A percentile compares a stretch with the other conserved stretches of the same genome.
These are phyloP conservation scores for Notodonta ziczac DNA, from an alignment of 2,888 invertebrate species.

Conservation along the genomic window DNA sequence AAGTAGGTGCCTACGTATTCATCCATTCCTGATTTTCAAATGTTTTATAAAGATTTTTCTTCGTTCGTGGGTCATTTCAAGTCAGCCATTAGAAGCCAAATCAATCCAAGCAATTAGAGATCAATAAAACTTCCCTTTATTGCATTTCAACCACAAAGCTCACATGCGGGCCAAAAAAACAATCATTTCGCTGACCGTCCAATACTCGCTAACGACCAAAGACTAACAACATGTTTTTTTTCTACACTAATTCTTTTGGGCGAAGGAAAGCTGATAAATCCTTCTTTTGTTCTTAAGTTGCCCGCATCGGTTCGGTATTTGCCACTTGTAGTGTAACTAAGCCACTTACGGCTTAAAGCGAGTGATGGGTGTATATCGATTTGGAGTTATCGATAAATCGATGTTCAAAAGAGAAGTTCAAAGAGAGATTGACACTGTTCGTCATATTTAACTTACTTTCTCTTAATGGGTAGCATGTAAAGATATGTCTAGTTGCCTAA, in stretches of 20 bases:
- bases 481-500: too few relatives aligned
- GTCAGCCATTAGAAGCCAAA: too few relatives aligned
- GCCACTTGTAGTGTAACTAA: conserved; percentile 76
- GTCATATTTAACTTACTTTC: too few relatives aligned
- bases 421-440: too few relatives aligned
- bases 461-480: too few relatives aligned
- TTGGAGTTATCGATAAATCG: conserved; percentile 2
- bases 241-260: conserved; percentile 68
- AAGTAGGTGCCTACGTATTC: too few relatives aligned
- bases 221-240: conserved; percentile 43
- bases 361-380: conserved; percentile 36
- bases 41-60: too few relatives aligned
- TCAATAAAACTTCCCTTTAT: conserved; percentile 15
- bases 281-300: conserved; percentile 74
- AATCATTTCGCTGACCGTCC: conserved; percentile 41
- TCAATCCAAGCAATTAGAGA: not conserved
- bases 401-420: too few relatives aligned
- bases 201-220: conserved; percentile 43
- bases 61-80: too few relatives aligned
- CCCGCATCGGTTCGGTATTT: conserved; percentile 76
- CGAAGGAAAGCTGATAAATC: conserved; percentile 51
- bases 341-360: conserved; percentile 72
- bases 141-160: conserved; percentile 17
- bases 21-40: too few relatives aligned
- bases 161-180: conserved; percentile 34